phyloP scores from a whole-genome alignment of 2,797 vertebrate species.

The Pseudochaenichthys georgianus region DNA sequence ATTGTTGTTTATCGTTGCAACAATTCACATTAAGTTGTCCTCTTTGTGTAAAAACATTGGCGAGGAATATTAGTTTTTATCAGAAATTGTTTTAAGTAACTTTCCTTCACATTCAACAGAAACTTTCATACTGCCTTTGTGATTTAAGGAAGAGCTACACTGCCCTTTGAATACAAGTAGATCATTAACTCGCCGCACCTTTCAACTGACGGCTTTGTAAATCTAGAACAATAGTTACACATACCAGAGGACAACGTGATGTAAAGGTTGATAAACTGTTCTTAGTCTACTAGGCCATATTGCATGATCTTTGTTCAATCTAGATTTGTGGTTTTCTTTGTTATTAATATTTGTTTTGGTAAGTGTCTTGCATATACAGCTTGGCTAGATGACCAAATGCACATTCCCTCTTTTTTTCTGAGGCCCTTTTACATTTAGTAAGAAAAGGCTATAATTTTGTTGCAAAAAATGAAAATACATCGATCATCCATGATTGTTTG shows the following conservation, averaged over 20 bases:
- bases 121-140: not conserved
- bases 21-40: slow-evolving; percentile 81
- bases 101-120: not conserved
- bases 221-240: slow-evolving; percentile 35
- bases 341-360: slow-evolving; percentile 83
- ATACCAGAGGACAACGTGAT: slow-evolving; percentile 75
- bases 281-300: slow-evolving; percentile 67
- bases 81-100: not conserved
- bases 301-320: slow-evolving; percentile 81
- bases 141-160: slow-evolving; percentile 2
- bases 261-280: slow-evolving; percentile 76
- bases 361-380: slow-evolving; percentile 77
- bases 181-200: slow-evolving; percentile 11
- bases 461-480: slow-evolving; percentile 64
- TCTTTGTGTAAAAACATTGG: slow-evolving; percentile 60
- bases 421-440: not conserved
- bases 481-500: not conserved
- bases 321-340: slow-evolving; percentile 80
- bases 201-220: slow-evolving; percentile 13
- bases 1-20: slow-evolving; percentile 81
- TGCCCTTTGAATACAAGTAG: slow-evolving; percentile 1
- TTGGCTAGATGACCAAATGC: slow-evolving; percentile 81
- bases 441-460: slow-evolving; percentile 44
- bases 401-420: slow-evolving; percentile 68
- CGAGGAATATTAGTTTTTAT: not conserved